These are phyloP conservation scores for Acromyrmex echinatior DNA, from an alignment of 1,140 invertebrate species.

Conservation along the genomic window DNA sequence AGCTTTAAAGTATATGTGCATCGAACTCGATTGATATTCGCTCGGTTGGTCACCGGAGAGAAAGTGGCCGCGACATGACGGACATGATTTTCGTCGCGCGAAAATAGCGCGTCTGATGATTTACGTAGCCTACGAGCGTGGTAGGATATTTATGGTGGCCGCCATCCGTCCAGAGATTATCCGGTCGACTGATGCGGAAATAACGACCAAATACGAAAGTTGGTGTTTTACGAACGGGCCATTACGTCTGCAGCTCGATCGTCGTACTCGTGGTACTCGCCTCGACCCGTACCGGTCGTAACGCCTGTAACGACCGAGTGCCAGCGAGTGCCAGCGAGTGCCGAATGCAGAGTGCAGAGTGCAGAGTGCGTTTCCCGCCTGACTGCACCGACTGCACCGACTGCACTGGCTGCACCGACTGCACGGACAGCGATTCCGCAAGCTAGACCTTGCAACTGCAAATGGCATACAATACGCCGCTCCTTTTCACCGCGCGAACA, in stretches of 20 bases:
- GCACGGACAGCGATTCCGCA: slow-evolving; percentile 27
- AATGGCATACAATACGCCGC: slow-evolving; percentile 14
- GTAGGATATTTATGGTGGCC: slow-evolving; percentile 33
- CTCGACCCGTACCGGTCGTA: neutral
- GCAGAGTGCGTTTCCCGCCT: slow-evolving; percentile 36
- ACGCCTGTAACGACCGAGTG: slow-evolving; percentile 60
- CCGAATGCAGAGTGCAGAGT: no score
- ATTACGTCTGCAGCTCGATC: slow-evolving; percentile 46
- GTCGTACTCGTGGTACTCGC: neutral
- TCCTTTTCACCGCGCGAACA: slow-evolving; percentile 14
- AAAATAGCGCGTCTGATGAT: slow-evolving; percentile 30
- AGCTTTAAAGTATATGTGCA: neutral
- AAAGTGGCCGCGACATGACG: slow-evolving; percentile 34
- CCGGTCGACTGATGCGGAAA: slow-evolving; percentile 69
- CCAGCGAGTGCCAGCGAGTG: no score
- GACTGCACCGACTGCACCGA: neutral
- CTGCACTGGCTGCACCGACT: no score
- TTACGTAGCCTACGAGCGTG: neutral
- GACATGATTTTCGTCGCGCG: slow-evolving; percentile 31
- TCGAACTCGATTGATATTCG: slow-evolving; percentile 15
- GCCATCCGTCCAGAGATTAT: slow-evolving; percentile 32
- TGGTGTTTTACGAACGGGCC: slow-evolving; percentile 64
- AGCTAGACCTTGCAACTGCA: slow-evolving; percentile 30
- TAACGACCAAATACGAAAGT: slow-evolving; percentile 68
- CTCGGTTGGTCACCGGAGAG: slow-evolving; percentile 11